Base-by-base conservation (phyloP, 2,888 invertebrate species). In the Bedellia somnulentella region DNA sequence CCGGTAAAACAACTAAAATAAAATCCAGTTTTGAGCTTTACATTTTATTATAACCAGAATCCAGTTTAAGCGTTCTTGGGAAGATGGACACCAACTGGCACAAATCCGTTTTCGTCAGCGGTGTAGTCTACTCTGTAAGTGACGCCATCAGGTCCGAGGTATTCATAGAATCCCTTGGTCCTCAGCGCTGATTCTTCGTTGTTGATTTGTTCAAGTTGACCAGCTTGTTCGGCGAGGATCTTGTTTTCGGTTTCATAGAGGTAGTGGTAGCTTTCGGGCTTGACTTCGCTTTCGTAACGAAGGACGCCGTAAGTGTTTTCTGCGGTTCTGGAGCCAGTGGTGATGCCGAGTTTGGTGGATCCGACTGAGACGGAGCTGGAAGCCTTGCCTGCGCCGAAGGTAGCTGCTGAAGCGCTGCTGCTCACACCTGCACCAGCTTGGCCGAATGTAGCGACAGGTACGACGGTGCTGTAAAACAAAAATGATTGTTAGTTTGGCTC, bases 211-310 rank as follows among this genome's bases (percentile, higher is more conserved):
- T 71, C 71, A 1, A 75, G 27, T 22, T 54, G 53, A 17, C 75
- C 75, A 13, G 58, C 49, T 45, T 75, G 75, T 37, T 73, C 75
- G 5, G 68, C 68, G 10, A 66, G 58, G 37, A 75, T 75, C 35
- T 61, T 73, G 52, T 75, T 75, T 37, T 71, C 67, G n/a, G 75
- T 75, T 43, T 75, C 71, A 35, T 71, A 75, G 10, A 70, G 50
- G 44, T 67, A 75, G 44, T 68, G 73, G 49, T 75, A 75, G 14
- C 73, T 70, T 2, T 73, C 71, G 12, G 59, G 49, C 0, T 30
- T 16, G 6, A 62, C 39, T 0, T 73, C 63, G 9, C 43, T 49
- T 24, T 73, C 71, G 41, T 66, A 61, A 18, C 73, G 70, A 38
- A 75, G 61, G 43, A 73, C 64, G 16, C 70, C 64, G 37, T 47